Base-by-base conservation (phyloP, 2,113 vertebrate genomes). In the Platichthys flesus region DNA sequence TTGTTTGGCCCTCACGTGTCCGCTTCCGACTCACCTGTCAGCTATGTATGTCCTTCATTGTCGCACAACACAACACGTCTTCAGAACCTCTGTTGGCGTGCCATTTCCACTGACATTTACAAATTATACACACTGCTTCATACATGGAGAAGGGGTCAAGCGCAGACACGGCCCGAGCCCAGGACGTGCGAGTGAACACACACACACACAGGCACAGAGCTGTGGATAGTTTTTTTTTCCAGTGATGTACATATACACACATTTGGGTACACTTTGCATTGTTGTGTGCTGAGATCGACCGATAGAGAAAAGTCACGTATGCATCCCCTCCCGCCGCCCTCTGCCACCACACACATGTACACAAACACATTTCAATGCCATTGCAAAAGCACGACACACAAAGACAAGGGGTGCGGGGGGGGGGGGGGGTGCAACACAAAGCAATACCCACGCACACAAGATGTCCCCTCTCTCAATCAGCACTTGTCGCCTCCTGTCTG, bases 41-140 rank as follows among this genome's bases (percentile, higher is more conserved):
- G 82, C 82, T 76, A 23, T 82, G 58, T 71, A 18, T 63, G 69
- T 82, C 78, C 71, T 85, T 72, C 88, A 79, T 87, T 86, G 66
- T 85, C 64, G 79, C 86, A 81, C 79, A 84, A 83, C 77, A 90
- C 54, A 85, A 86, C 86, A 79, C 47, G 37, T 85, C 70, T 77
- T 78, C 26, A 77, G 72, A 76, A 47, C 40, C 51, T 76, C 24
- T 73, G 54, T 49, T 83, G 65, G 68, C 63, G 72, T 55, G 73
- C 71, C 78, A 89, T 89, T 80, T 85, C 63, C 74, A 71, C 54
- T 90, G 90, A 85, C 87, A 88, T 91, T 90, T 91, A 85, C 79
- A 81, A 81, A 80, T 81, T 76, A 84, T 51, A 81, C 79, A 85
- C 49, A 37, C 52, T 23, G 76, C 71, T 74, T 81, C 67, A 82